Percentiles rank a stretch among this genome's conserved stretches.
Evolutionary conservation across 2,797 vertebrate genomes (phyloP).

Genomic region (Crocidura indochinensis): DNA sequence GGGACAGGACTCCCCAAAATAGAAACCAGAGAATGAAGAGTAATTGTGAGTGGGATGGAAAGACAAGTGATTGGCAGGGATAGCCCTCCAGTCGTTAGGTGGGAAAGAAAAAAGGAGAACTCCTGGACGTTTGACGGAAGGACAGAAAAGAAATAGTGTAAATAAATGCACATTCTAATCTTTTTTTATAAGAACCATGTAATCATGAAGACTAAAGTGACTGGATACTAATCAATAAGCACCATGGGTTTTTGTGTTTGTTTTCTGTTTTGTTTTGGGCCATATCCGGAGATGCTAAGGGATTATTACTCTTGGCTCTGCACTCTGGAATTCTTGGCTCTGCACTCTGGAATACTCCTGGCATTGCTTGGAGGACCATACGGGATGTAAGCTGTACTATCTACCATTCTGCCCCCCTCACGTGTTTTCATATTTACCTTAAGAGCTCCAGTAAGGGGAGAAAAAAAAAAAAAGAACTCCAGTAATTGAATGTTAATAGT

Average conservation of each 20-base stretch:
- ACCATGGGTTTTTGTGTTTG: not conserved
- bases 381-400: too few relatives aligned
- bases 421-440: conserved; percentile 20
- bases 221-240: conserved; percentile 14
- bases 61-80: too few relatives aligned
- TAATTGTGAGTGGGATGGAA: not conserved
- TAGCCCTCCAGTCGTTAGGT: not conserved
- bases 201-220: not conserved
- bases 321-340: too few relatives aligned
- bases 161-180: not conserved
- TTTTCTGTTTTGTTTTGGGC: too few relatives aligned
- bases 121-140: not conserved
- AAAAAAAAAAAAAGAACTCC: not conserved
- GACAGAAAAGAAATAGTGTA: conserved; percentile 9
- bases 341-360: too few relatives aligned
- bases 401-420: not conserved
- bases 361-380: too few relatives aligned
- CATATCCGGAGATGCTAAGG: too few relatives aligned
- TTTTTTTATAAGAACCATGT: not conserved
- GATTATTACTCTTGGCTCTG: too few relatives aligned
- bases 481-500: not conserved
- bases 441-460: not conserved
- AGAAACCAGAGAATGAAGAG: not conserved
- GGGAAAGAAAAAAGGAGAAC: not conserved
- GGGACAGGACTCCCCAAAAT: too few relatives aligned